Percentiles rank a stretch among this genome's conserved stretches.
These are phyloP conservation scores for Meiosimyza decipiens DNA, from an alignment of 2,888 invertebrate species.

Conservation along the genomic window DNA sequence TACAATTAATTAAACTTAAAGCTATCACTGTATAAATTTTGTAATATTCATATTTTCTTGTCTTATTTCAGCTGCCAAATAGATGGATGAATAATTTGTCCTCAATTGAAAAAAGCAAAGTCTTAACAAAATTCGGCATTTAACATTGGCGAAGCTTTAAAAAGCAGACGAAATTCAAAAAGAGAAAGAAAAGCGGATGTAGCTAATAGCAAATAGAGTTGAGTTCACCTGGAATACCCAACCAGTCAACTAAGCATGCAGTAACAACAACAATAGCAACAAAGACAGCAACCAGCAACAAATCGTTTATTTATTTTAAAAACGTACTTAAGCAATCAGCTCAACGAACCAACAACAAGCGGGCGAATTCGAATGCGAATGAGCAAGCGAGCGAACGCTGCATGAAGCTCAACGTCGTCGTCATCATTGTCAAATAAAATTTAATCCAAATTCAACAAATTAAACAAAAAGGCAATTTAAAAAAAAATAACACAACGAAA, in stretches of 20 bases:
- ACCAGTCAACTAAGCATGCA: background rate
- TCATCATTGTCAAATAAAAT: constrained; percentile 20
- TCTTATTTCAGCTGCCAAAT: constrained; percentile 10
- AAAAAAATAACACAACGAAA: constrained; percentile 6
- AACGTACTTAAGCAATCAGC: constrained; percentile 38
- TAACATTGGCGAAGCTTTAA: constrained; percentile 15
- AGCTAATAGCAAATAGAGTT: constrained; percentile 11
- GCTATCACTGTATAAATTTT: too few species aligned
- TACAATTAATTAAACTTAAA: too few species aligned
- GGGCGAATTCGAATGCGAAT: too few species aligned
- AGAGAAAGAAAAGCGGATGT: constrained; percentile 4
- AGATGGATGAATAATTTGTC: constrained; percentile 15
- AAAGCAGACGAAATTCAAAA: background rate
- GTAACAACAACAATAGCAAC: constrained; percentile 19
- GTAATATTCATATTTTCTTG: background rate
- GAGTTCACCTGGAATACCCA: constrained; percentile 27
- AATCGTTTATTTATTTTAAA: constrained; percentile 35
- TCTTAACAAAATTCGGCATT: constrained; percentile 20
- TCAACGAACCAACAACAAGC: constrained; percentile 6
- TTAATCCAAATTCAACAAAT: constrained; percentile 16
- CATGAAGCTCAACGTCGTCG: constrained; percentile 5
- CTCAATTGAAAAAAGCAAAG: constrained; percentile 8
- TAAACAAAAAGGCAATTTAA: constrained; percentile 9
- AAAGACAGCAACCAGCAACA: constrained; percentile 21
- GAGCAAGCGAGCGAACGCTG: background rate